These are phyloP conservation scores for Trachythela sp. DNA, from an alignment of 64 coral and sea anemone species.

Conservation along the genomic window DNA sequence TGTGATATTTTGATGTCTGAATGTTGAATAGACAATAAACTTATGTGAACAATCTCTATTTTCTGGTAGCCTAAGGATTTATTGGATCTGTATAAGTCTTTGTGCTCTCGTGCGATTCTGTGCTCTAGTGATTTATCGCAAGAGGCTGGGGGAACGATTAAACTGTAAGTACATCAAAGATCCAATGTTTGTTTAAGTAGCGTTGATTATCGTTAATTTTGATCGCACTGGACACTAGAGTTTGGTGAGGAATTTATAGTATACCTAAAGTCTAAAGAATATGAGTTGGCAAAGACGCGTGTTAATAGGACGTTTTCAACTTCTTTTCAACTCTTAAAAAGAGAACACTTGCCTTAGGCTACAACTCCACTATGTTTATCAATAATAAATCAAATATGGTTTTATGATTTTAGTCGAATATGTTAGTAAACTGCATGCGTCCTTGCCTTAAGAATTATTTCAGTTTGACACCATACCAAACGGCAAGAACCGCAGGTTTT, in stretches of 20 bases:
- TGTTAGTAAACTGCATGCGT: no score
- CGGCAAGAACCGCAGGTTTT: no score
- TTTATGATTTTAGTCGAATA: no score
- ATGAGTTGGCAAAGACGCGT: no score
- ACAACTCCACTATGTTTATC: no score
- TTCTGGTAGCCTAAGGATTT: not conserved
- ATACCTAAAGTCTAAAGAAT: not conserved
- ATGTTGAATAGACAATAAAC: not conserved
- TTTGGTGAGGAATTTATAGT: not conserved
- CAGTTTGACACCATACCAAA: no score
- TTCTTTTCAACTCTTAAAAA: no score
- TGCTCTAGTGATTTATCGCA: not conserved
- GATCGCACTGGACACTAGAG: no score
- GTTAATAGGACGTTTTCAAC: no score
- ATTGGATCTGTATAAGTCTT: not conserved
- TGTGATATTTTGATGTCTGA: not conserved
- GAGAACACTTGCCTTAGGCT: no score
- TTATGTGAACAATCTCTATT: not conserved
- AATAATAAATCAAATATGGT: no score
- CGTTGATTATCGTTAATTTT: not conserved
- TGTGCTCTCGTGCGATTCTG: not conserved
- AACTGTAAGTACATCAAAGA: not conserved
- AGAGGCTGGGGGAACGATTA: not conserved
- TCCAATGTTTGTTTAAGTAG: not conserved
- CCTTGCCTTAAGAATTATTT: no score